Conservation (phyloP, 1,140 invertebrate genomes). For the Holotrichia oblita region DNA sequence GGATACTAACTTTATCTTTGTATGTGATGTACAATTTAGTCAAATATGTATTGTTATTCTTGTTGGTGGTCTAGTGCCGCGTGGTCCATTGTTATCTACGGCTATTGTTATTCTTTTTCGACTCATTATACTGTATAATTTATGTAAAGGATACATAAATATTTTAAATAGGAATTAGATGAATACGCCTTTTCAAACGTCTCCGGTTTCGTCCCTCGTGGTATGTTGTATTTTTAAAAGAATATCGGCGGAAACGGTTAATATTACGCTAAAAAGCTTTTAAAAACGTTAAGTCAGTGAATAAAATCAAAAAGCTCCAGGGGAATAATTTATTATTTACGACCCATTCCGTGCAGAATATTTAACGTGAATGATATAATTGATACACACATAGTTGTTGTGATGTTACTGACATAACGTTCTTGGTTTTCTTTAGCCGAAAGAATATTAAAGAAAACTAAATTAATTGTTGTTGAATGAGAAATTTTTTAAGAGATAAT, state of each 20-base stretch:
- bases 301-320: neutral
- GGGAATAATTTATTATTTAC: neutral
- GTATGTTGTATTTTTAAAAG: neutral
- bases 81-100: neutral
- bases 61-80: neutral
- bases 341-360: neutral
- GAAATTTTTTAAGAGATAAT: too few species aligned
- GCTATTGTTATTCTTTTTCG: neutral
- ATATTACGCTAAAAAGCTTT: neutral
- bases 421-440: too few species aligned
- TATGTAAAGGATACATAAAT: conserved; percentile 16
- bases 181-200: neutral
- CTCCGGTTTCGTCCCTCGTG: neutral
- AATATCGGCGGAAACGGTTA: neutral
- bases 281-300: neutral
- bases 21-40: conserved; percentile 5
- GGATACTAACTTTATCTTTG: neutral
- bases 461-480: too few species aligned
- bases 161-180: conserved; percentile 3
- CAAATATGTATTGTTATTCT: conserved; percentile 8
- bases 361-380: too few species aligned
- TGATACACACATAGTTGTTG: too few species aligned
- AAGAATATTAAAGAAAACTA: too few species aligned
- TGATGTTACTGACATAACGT: too few species aligned
- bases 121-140: conserved; percentile 3